phyloP scores from a whole-genome alignment of 2,113 vertebrate species.

The Bagarius yarrelli region DNA sequence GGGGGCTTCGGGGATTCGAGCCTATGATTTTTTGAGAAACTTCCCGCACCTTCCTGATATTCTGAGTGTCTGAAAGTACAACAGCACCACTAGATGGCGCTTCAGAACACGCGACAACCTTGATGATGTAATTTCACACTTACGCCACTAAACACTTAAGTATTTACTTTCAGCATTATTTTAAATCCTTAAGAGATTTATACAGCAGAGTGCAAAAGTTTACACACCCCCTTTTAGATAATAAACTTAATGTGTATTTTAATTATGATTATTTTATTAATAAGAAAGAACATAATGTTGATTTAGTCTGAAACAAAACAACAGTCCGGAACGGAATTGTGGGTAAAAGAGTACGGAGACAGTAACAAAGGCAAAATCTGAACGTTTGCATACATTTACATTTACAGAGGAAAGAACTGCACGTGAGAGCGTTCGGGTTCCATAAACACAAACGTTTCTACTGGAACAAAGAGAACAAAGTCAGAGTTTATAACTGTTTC shows the following conservation, averaged over 20 bases:
- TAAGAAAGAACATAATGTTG: not conserved
- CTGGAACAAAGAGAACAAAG: not conserved
- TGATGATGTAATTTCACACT: not conserved
- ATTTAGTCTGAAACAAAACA: not conserved
- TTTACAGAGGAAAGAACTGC: not conserved
- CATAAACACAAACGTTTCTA: not conserved
- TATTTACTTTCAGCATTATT: too few relatives aligned
- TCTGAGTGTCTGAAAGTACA: not conserved
- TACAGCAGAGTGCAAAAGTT: not conserved
- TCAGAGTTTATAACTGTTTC: not conserved
- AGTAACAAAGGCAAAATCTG: too few relatives aligned
- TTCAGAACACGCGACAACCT: not conserved
- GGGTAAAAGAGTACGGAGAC: not conserved
- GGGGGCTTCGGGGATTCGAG: too few relatives aligned
- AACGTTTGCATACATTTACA: not conserved
- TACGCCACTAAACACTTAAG: not conserved
- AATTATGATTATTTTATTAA: too few relatives aligned
- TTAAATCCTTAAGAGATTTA: not conserved
- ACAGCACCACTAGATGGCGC: conserved; percentile 1
- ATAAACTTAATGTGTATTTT: not conserved
- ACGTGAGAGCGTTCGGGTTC: too few relatives aligned
- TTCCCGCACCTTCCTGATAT: not conserved
- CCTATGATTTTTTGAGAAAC: too few relatives aligned
- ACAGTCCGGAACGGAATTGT: not conserved
- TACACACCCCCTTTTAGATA: not conserved